Percentiles rank a stretch among this genome's conserved stretches.
phyloP scores from a whole-genome alignment of 1,140 invertebrate species.

The Papilio glaucus region DNA sequence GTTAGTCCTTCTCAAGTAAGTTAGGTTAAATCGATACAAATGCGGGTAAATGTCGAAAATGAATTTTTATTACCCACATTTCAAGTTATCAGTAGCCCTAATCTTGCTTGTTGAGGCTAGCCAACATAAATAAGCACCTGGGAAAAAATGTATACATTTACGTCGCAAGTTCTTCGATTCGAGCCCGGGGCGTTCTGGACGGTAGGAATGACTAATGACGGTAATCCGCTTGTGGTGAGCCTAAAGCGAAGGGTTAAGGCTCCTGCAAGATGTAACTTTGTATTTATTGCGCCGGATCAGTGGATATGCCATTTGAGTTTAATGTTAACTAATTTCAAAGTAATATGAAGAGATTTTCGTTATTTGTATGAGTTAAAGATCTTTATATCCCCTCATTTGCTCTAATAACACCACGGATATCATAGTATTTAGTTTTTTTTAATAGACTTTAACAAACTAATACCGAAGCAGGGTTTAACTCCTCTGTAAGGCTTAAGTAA shows the following conservation, averaged over 20 bases:
- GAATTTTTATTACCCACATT: conserved; percentile 26
- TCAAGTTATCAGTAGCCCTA: conserved; percentile 19
- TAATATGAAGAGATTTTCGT: not conserved
- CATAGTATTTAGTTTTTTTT: not conserved
- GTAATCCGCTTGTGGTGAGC: conserved; percentile 79
- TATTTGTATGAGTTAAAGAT: not conserved
- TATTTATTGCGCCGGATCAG: conserved; percentile 69
- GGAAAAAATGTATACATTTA: conserved; percentile 62
- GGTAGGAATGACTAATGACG: conserved; percentile 77
- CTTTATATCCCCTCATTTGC: not conserved
- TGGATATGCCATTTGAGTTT: conserved; percentile 54
- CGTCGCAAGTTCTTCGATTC: conserved; percentile 52
- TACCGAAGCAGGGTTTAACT: not conserved
- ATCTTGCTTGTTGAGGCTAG: conserved; percentile 31
- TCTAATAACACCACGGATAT: not conserved
- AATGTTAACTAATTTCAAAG: conserved; percentile 53
- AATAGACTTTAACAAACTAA: not conserved
- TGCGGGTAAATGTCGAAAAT: conserved; percentile 9
- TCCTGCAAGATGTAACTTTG: conserved; percentile 71
- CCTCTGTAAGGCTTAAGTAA: too few relatives aligned
- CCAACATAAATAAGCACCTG: conserved; percentile 50
- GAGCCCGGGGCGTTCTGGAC: conserved; percentile 67
- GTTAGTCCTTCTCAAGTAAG: too few relatives aligned
- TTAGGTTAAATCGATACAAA: conserved; percentile 2
- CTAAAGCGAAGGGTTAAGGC: conserved; percentile 77